phyloP scores from a whole-genome alignment of 2,797 vertebrate species.

The Hypotaenidia philippensis region DNA sequence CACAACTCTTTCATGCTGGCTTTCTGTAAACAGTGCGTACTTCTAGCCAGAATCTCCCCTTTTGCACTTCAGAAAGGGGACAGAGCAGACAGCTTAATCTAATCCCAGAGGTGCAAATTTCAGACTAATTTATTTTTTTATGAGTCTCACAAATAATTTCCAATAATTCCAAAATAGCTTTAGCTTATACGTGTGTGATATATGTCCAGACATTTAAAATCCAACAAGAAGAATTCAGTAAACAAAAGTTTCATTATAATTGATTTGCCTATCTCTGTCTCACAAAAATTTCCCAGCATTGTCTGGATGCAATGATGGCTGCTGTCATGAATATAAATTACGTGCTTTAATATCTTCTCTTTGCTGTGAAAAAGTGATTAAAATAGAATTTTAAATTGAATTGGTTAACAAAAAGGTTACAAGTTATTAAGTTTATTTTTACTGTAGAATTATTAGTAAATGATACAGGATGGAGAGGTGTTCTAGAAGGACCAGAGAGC shows the following conservation, averaged over 20 bases:
- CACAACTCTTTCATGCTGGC: neutral
- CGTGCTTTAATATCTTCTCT: constrained; percentile 20
- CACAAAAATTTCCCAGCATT: constrained; percentile 31
- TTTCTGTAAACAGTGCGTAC: neutral
- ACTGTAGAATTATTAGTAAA: constrained; percentile 20
- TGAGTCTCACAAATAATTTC: neutral
- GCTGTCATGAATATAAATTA: constrained; percentile 27
- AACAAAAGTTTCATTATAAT: constrained; percentile 46
- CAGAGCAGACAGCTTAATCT: neutral
- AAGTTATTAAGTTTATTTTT: constrained; percentile 17
- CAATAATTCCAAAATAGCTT: constrained; percentile 3
- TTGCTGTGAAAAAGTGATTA: constrained; percentile 44
- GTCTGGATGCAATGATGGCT: constrained; percentile 30
- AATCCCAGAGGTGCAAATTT: neutral
- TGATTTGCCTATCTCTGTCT: constrained; percentile 54
- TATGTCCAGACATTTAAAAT: constrained; percentile 5
- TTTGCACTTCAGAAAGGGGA: neutral
- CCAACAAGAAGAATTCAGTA: neutral
- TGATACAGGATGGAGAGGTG: neutral
- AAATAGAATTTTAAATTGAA: constrained; percentile 22
- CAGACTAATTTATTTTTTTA: neutral
- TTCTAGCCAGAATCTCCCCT: constrained; percentile 19
- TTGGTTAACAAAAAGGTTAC: neutral
- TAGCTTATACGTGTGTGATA: neutral
- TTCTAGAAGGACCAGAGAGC: neutral